Evolutionary conservation across 2,797 vertebrate species (phyloP).

Genomic region (Sparus aurata): DNA sequence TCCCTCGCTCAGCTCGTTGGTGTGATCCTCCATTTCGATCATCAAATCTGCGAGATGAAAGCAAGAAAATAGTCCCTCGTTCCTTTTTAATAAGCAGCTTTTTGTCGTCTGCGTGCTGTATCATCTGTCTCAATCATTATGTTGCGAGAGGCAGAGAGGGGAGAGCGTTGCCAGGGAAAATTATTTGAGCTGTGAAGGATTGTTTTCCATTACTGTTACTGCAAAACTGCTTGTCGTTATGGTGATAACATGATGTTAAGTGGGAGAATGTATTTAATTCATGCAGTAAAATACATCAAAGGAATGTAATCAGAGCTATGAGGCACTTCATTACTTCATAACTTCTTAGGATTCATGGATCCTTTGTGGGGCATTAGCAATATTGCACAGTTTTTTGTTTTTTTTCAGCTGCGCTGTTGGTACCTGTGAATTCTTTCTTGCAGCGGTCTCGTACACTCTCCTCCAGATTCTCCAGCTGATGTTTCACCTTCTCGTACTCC

Average conservation of each 20-base stretch:
- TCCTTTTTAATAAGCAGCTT: slow-evolving; percentile 37
- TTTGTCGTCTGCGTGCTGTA: slow-evolving; percentile 67
- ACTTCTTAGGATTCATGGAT: slow-evolving; percentile 40
- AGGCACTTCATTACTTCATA: slow-evolving; percentile 60
- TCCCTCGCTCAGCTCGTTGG: slow-evolving; percentile 94
- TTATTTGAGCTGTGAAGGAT: slow-evolving; percentile 56
- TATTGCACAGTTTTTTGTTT: background rate
- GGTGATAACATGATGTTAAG: slow-evolving; percentile 59
- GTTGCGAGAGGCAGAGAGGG: slow-evolving; percentile 60
- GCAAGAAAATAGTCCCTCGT: slow-evolving; percentile 5
- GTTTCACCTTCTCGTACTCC: slow-evolving; percentile 98
- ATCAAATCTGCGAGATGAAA: slow-evolving; percentile 89
- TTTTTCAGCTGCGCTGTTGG: slow-evolving; percentile 1
- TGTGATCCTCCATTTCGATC: slow-evolving; percentile 99
- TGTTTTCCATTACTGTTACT: slow-evolving; percentile 60
- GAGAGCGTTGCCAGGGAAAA: slow-evolving; percentile 31
- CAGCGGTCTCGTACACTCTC: slow-evolving; percentile 98
- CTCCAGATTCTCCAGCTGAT: slow-evolving; percentile 96
- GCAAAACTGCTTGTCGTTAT: slow-evolving; percentile 48
- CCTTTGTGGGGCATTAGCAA: slow-evolving; percentile 35
- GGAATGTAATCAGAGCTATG: slow-evolving; percentile 61
- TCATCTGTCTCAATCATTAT: slow-evolving; percentile 90
- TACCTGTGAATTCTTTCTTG: slow-evolving; percentile 99
- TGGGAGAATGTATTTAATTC: slow-evolving; percentile 58
- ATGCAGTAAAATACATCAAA: slow-evolving; percentile 47